Evolutionary conservation across 2,113 vertebrate genomes (phyloP).

Genomic region (Tachycineta bicolor): DNA sequence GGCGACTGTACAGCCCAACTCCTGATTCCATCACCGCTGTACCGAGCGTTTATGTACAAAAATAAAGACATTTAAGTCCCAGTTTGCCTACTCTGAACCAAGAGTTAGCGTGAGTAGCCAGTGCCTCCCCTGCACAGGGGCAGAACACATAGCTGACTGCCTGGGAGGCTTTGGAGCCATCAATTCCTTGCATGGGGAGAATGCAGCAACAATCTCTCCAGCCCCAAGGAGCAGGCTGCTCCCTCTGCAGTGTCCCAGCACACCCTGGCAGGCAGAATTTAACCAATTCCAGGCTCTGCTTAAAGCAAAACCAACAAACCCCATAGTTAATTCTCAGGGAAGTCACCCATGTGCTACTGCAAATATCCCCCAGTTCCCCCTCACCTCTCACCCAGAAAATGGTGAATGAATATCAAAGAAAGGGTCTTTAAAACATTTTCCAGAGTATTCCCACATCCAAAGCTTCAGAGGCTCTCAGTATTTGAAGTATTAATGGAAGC

Average conservation of each 20-base stretch:
- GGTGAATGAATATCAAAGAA: not conserved
- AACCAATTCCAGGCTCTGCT: not conserved
- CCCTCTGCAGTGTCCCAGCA: not conserved
- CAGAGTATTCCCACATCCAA: slow-evolving; percentile 33
- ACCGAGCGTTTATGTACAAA: not conserved
- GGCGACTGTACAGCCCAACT: not conserved
- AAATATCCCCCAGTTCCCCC: not conserved
- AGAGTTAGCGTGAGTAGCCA: not conserved
- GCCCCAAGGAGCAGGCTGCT: not conserved
- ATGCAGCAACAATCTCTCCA: not conserved
- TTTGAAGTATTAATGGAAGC: slow-evolving; percentile 59
- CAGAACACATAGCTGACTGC: not conserved
- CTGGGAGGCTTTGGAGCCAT: not conserved
- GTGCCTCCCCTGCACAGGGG: not conserved
- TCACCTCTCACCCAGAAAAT: not conserved
- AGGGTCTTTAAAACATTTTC: slow-evolving; percentile 25
- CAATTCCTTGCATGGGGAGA: not conserved
- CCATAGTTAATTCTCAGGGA: not conserved
- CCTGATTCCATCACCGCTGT: not conserved
- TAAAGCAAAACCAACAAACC: not conserved
- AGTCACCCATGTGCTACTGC: not conserved
- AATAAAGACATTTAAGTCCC: not conserved
- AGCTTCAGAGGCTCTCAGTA: slow-evolving; percentile 19
- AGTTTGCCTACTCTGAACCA: not conserved
- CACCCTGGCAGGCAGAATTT: not conserved